Evolutionary conservation across 2,797 vertebrate species (phyloP).

Genomic region (Labroides dimidiatus): DNA sequence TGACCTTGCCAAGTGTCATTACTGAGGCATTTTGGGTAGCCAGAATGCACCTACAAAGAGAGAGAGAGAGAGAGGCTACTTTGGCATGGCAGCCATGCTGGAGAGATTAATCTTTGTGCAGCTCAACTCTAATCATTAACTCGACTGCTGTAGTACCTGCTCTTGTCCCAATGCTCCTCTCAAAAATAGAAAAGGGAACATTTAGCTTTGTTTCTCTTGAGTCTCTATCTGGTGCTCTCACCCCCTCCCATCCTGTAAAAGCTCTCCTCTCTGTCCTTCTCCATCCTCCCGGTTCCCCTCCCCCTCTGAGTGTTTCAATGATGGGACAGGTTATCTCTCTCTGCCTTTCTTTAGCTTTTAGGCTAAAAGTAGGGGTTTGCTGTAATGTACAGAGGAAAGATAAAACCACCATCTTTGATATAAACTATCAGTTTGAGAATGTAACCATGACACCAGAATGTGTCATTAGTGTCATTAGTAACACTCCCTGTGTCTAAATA

Average conservation of each 20-base stretch:
- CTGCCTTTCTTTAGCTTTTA: constrained; percentile 47
- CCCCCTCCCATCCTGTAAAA: constrained; percentile 72
- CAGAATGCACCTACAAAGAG: constrained; percentile 36
- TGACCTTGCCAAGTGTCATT: constrained; percentile 81
- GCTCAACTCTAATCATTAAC: constrained; percentile 79
- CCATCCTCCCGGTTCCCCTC: constrained; percentile 80
- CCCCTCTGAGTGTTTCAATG: constrained; percentile 77
- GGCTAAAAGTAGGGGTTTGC: constrained; percentile 52
- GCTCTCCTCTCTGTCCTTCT: constrained; percentile 82
- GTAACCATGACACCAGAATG: constrained; percentile 1
- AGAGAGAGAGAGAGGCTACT: constrained; percentile 21
- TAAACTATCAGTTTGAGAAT: too few relatives aligned
- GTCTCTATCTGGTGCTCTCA: constrained; percentile 65
- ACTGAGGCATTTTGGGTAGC: constrained; percentile 64
- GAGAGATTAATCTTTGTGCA: constrained; percentile 70
- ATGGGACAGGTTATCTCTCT: constrained; percentile 72
- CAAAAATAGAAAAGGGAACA: constrained; percentile 82
- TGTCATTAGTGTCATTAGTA: constrained; percentile 5
- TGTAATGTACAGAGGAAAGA: constrained; percentile 46
- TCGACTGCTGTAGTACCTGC: constrained; percentile 63
- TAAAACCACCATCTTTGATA: too few relatives aligned
- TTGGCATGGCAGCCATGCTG: constrained; percentile 27
- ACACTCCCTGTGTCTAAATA: constrained; percentile 8
- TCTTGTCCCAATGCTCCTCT: constrained; percentile 70
- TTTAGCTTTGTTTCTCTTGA: constrained; percentile 78